These are phyloP conservation scores for Piprites chloris DNA, from an alignment of 2,113 vertebrate genomes.

Conservation along the genomic window DNA sequence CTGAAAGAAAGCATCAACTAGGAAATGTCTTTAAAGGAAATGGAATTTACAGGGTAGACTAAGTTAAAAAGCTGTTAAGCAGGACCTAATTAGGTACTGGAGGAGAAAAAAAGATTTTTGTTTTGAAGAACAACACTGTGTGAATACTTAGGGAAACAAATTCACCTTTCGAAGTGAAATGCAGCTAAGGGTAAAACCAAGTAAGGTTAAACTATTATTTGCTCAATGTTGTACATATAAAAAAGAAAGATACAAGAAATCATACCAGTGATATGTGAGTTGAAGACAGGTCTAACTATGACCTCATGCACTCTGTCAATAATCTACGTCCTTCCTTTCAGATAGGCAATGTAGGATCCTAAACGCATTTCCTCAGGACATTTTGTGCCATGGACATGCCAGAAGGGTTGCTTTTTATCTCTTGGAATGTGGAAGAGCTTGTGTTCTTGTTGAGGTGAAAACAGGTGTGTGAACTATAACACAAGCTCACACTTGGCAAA, in stretches of 20 bases:
- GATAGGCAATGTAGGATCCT: fast-evolving
- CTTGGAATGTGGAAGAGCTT: not conserved
- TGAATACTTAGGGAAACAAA: not conserved
- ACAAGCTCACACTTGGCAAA: not conserved
- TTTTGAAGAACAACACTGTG: not conserved
- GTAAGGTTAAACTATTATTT: not conserved
- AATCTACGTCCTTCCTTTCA: not conserved
- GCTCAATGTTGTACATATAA: not conserved
- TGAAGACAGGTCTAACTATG: fast-evolving
- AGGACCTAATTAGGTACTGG: not conserved
- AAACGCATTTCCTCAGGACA: not conserved
- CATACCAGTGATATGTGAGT: not conserved
- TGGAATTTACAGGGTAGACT: not conserved
- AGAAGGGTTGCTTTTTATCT: not conserved
- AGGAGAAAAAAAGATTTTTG: not conserved
- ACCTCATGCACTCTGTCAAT: not conserved
- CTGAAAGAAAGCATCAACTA: fast-evolving
- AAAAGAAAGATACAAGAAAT: not conserved
- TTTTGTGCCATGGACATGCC: not conserved
- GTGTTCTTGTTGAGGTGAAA: not conserved
- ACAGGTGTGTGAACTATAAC: not conserved
- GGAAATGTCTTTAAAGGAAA: not conserved
- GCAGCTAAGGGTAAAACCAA: not conserved
- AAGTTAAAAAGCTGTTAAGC: not conserved
- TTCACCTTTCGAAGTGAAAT: not conserved